These are phyloP conservation scores for Pammene fasciana DNA, from an alignment of 2,888 invertebrate species.

Conservation along the genomic window DNA sequence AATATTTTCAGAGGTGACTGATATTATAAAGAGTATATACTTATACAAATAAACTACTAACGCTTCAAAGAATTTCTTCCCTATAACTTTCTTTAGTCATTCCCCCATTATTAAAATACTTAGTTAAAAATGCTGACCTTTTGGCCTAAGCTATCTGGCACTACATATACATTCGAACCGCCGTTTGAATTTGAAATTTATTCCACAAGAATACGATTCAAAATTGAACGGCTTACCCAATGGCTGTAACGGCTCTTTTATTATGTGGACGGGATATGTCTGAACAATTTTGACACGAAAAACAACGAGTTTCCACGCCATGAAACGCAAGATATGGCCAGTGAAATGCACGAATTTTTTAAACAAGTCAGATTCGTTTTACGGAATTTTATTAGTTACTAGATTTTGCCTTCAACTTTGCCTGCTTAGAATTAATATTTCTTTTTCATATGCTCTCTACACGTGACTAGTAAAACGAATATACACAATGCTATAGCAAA, in stretches of 20 bases:
- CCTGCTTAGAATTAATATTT: no score
- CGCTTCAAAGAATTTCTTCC: constrained; percentile 8
- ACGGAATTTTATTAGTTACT: neutral
- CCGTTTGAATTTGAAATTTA: no score
- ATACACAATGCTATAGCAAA: no score
- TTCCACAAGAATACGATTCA: no score
- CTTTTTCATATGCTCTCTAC: no score
- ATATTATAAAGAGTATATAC: neutral
- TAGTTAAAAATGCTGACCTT: constrained; percentile 20
- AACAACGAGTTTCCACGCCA: constrained; percentile 14
- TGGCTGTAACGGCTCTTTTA: no score
- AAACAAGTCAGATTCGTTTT: no score
- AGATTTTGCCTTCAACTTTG: no score
- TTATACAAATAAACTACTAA: constrained; percentile 26
- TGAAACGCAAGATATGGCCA: constrained; percentile 22
- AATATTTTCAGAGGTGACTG: no score
- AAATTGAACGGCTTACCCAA: no score
- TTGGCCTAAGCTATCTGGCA: neutral
- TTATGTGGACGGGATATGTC: neutral
- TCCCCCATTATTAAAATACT: neutral
- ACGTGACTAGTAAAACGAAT: no score
- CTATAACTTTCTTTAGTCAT: constrained; percentile 11
- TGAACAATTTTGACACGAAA: constrained; percentile 28
- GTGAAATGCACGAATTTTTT: neutral
- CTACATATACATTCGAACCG: no score